phyloP scores from a whole-genome alignment of 2,113 vertebrate genomes.

The Tyto alba region DNA sequence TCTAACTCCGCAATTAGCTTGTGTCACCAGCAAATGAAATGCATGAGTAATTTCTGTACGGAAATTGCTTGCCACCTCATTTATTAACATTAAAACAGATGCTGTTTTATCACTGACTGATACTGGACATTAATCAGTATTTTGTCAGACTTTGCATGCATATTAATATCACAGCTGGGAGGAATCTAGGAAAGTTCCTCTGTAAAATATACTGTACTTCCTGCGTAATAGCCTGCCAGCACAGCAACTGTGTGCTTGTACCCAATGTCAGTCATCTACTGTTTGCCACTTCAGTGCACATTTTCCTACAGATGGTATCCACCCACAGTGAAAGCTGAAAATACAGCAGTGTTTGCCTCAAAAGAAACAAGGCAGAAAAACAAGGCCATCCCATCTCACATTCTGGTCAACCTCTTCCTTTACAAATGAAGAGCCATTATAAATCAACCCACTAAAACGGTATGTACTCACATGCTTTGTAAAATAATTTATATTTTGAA shows the following conservation, averaged over 20 bases:
- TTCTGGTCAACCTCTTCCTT: neutral
- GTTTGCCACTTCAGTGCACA: slow-evolving; percentile 32
- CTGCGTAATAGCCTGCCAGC: neutral
- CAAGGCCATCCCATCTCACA: neutral
- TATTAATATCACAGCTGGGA: slow-evolving; percentile 58
- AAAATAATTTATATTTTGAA: neutral
- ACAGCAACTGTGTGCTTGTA: neutral
- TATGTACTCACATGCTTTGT: neutral
- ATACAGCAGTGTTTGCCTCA: neutral
- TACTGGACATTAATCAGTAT: slow-evolving; percentile 70
- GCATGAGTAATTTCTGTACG: slow-evolving; percentile 62
- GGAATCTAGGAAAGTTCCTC: neutral
- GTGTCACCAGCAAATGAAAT: slow-evolving; percentile 65
- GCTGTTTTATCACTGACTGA: slow-evolving; percentile 67
- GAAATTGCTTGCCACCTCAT: slow-evolving; percentile 66
- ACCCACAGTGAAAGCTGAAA: slow-evolving; percentile 18
- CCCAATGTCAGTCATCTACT: neutral
- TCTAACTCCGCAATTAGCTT: slow-evolving; percentile 61
- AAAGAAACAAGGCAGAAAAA: neutral
- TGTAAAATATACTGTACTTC: neutral
- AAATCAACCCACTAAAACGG: neutral
- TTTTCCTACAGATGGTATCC: slow-evolving; percentile 40
- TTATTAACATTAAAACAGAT: slow-evolving; percentile 70
- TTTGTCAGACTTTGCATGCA: slow-evolving; percentile 55
- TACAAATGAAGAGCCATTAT: neutral